Base-by-base conservation (phyloP, 2,888 invertebrate genomes). In the Nowickia ferox region DNA sequence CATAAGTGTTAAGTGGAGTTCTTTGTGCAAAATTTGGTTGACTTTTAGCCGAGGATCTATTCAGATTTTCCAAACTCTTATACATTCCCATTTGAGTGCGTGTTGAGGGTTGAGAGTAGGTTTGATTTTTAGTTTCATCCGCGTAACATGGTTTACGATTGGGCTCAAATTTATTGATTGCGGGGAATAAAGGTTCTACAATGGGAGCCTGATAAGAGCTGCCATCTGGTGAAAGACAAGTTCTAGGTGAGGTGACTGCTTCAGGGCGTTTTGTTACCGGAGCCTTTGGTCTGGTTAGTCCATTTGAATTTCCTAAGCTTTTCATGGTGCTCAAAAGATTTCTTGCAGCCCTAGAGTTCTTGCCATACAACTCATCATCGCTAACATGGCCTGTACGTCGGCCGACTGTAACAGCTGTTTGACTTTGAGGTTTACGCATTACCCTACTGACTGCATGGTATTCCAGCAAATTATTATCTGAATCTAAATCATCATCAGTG, bases 401-500 rank as follows among this genome's bases (percentile, higher is more conserved):
- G 2, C 90, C 90, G 9, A 93, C 93, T 19, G 95, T 95, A 17
- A 96, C 95, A 48, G 96, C 96, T 87, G 95, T 95, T 89, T 96
- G 96, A 82, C 95, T 94, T 83, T 96, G 95, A 0, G 96, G 96
- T 0, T 95, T 96, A 69, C 94, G 94, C 96, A 96, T 96, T n/a
- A 96, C 96, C 89, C 95, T 95, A 68, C 95, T 95, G 84, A 96
- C 95, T 63, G 95, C 95, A 80, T 94, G 94, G 90, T 96, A 95
- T 90, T 95, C 95, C 17, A 94, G 94, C 51, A 94, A 91, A 84
- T 93, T 93, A n/a, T 46, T 72, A 77, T 92, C 93, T 38, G 93
- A 93, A 59, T 92, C 93, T 74, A 91, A 90, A 63, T 92, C 91
- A 71, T 91, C 89, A 65, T 92, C 92, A 1, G 88, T 89, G n/a